Evolutionary conservation across 2,888 invertebrate genomes (phyloP).

Genomic region (Callinectes sapidus): DNA sequence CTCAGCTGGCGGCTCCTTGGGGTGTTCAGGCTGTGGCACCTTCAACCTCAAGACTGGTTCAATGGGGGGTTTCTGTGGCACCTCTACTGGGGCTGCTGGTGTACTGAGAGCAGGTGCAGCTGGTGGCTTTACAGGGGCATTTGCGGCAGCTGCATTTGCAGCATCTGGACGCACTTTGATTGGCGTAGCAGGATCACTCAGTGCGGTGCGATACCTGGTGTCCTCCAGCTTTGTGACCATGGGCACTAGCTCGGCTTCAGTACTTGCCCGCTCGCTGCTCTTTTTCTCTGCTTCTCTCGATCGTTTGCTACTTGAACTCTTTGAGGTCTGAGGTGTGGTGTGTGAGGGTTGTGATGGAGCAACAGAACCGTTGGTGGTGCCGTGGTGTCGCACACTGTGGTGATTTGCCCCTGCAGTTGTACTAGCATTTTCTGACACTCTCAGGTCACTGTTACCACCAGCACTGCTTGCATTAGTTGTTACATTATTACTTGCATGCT

Average conservation of each 20-base stretch:
- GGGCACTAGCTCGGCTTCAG: conserved; percentile 61
- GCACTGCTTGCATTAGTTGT: conserved; percentile 15
- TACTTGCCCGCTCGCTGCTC: conserved; percentile 45
- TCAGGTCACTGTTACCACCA: conserved; percentile 48
- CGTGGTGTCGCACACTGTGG: conserved; percentile 55
- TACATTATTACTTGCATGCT: conserved; percentile 31
- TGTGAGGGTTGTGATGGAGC: conserved; percentile 53
- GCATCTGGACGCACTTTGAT: conserved; percentile 58
- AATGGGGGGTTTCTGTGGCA: conserved; percentile 54
- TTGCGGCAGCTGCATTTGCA: conserved; percentile 44
- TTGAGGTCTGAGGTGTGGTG: conserved; percentile 49
- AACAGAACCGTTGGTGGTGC: conserved; percentile 59
- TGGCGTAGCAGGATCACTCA: conserved; percentile 61
- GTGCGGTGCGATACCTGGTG: conserved; percentile 61
- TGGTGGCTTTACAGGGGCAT: conserved; percentile 20
- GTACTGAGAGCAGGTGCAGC: conserved; percentile 37
- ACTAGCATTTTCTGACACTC: conserved; percentile 51
- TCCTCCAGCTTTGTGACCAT: conserved; percentile 65
- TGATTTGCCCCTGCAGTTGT: conserved; percentile 40
- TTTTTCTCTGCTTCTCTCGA: conserved; percentile 48
- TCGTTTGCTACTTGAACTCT: conserved; percentile 48
- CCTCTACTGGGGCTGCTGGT: conserved; percentile 31
- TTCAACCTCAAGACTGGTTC: conserved; percentile 50
- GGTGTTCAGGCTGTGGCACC: conserved; percentile 52
- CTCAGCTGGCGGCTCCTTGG: conserved; percentile 41